These are phyloP conservation scores for Eurystomus gularis DNA, from an alignment of 2,113 vertebrate genomes.

Conservation along the genomic window DNA sequence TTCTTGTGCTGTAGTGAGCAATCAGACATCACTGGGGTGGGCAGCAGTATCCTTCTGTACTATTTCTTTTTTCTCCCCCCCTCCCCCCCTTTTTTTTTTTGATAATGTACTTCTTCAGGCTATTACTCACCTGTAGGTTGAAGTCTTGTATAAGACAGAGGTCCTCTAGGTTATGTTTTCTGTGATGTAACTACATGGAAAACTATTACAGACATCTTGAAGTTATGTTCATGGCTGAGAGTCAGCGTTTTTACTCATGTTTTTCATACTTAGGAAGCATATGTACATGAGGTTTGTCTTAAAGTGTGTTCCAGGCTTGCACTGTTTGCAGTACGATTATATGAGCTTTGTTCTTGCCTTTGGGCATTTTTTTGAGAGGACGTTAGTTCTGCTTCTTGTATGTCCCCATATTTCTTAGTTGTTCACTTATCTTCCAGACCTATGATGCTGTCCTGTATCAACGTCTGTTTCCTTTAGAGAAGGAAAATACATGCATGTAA, in stretches of 20 bases:
- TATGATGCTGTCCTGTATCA: background rate
- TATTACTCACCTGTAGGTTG: background rate
- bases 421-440: background rate
- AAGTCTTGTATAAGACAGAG: background rate
- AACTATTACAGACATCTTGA: background rate
- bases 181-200: background rate
- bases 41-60: background rate
- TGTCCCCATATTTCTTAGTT: background rate
- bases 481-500: background rate
- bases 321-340: background rate
- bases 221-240: background rate
- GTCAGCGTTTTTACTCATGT: background rate
- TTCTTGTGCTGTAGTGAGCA: background rate
- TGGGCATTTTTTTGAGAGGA: background rate
- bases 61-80: background rate
- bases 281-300: background rate
- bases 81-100: background rate
- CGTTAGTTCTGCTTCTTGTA: background rate
- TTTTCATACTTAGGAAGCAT: background rate
- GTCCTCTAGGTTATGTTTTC: background rate
- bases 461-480: background rate
- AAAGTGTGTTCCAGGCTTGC: background rate
- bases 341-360: background rate
- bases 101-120: background rate
- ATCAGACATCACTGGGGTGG: background rate